These are phyloP conservation scores for Ceyx margarethae DNA, from an alignment of 2,113 vertebrate species.

Conservation along the genomic window DNA sequence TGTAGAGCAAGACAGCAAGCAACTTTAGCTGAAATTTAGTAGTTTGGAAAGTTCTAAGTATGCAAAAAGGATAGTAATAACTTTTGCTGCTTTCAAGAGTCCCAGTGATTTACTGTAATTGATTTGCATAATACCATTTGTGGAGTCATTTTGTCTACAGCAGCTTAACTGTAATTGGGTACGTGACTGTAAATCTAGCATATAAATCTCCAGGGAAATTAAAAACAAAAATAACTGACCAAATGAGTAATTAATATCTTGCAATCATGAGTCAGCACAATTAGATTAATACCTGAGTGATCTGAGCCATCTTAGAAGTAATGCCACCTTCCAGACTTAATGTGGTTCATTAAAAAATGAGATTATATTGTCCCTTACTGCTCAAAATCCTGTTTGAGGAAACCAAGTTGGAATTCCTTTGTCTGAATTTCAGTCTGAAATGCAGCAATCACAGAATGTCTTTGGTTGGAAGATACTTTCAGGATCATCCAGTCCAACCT, in stretches of 20 bases:
- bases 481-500: too few relatives aligned
- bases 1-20: not conserved
- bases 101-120: conserved; percentile 1
- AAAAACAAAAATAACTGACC: conserved; percentile 47
- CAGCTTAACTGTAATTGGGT: conserved; percentile 2
- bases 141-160: conserved; percentile 12
- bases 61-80: conserved; percentile 30
- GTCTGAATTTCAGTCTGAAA: not conserved
- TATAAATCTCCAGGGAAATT: conserved; percentile 35
- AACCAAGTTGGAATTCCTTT: not conserved
- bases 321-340: not conserved
- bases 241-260: conserved; percentile 49
- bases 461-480: too few relatives aligned
- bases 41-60: conserved; percentile 9
- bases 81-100: not conserved
- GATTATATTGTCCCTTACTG: not conserved
- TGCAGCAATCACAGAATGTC: too few relatives aligned
- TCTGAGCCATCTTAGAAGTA: not conserved
- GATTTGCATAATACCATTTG: conserved; percentile 41
- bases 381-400: not conserved
- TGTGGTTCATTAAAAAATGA: not conserved
- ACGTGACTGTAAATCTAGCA: not conserved
- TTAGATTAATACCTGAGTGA: conserved; percentile 4
- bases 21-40: conserved; percentile 1
- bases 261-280: conserved; percentile 47